phyloP scores from a whole-genome alignment of 2,113 vertebrate genomes.

The Paedocypris sp. region DNA sequence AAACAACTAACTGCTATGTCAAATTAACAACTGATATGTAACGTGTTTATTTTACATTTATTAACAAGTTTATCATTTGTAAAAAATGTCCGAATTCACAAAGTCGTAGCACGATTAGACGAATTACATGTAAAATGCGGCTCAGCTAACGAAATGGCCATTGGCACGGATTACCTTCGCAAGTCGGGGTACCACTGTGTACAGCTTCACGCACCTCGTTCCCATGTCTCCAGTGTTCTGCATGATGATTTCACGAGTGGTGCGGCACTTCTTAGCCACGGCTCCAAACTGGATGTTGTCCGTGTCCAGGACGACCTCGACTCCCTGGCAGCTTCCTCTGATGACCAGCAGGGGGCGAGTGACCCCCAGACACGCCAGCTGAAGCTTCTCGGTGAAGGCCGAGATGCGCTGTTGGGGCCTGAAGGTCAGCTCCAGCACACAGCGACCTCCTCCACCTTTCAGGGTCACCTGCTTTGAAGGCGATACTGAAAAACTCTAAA shows the following conservation, averaged over 20 bases:
- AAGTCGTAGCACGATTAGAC: too few relatives aligned
- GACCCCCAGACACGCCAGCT: conserved; percentile 57
- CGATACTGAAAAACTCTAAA: conserved; percentile 47
- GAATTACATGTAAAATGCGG: too few relatives aligned
- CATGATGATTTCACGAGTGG: conserved; percentile 56
- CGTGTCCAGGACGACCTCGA: conserved; percentile 67
- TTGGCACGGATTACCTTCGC: too few relatives aligned
- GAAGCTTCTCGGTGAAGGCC: conserved; percentile 64
- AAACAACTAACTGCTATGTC: too few relatives aligned
- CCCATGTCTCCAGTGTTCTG: conserved; percentile 68
- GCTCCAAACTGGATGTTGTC: conserved; percentile 72
- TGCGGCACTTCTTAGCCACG: conserved; percentile 56
- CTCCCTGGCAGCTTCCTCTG: conserved; percentile 70
- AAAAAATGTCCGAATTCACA: too few relatives aligned
- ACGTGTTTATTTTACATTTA: too few relatives aligned
- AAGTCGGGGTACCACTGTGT: too few relatives aligned
- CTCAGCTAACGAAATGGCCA: too few relatives aligned
- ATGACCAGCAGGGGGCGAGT: conserved; percentile 65
- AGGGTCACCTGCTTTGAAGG: conserved; percentile 56
- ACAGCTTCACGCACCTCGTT: conserved; percentile 64
- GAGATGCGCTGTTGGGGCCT: conserved; percentile 52
- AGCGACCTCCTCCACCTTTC: conserved; percentile 54
- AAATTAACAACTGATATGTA: too few relatives aligned
- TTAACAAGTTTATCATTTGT: too few relatives aligned
- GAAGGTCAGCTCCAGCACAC: conserved; percentile 65